phyloP scores from a whole-genome alignment of 2,797 vertebrate genomes.

The Manis crassicaudata region DNA sequence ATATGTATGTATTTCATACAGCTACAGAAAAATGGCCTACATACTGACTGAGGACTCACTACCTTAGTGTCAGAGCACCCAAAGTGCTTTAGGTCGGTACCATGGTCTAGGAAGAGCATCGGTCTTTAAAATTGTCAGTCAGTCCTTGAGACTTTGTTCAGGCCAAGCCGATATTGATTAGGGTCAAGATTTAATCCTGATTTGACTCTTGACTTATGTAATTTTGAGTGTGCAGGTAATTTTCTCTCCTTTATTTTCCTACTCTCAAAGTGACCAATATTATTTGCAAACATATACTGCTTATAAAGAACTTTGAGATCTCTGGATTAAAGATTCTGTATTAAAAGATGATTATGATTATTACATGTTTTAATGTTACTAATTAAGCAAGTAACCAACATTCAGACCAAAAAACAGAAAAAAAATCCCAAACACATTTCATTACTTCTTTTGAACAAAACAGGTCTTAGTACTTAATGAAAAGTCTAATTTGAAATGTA shows the following conservation, averaged over 20 bases:
- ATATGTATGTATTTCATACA: background rate
- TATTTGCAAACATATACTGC: slow-evolving; percentile 16
- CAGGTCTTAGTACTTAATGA: slow-evolving; percentile 31
- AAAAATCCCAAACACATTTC: background rate
- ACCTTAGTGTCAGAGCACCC: background rate
- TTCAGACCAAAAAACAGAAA: slow-evolving; percentile 29
- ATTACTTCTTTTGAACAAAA: background rate
- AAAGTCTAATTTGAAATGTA: slow-evolving; percentile 38
- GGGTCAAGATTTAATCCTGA: background rate
- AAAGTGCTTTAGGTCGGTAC: background rate
- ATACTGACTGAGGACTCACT: background rate
- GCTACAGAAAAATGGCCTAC: background rate
- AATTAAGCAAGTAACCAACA: background rate
- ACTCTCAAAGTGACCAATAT: background rate
- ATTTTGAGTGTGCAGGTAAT: background rate
- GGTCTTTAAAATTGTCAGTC: background rate
- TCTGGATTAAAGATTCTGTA: slow-evolving; percentile 13
- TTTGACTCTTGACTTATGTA: background rate
- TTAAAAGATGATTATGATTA: background rate
- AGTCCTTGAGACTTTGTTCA: background rate
- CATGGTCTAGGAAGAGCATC: background rate
- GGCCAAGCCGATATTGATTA: background rate
- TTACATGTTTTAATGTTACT: background rate
- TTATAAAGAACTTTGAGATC: background rate
- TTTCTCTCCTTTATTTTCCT: slow-evolving; percentile 18